Evolutionary conservation across 1,140 invertebrate genomes (phyloP).

Genomic region (Drosophila nikananu): DNA sequence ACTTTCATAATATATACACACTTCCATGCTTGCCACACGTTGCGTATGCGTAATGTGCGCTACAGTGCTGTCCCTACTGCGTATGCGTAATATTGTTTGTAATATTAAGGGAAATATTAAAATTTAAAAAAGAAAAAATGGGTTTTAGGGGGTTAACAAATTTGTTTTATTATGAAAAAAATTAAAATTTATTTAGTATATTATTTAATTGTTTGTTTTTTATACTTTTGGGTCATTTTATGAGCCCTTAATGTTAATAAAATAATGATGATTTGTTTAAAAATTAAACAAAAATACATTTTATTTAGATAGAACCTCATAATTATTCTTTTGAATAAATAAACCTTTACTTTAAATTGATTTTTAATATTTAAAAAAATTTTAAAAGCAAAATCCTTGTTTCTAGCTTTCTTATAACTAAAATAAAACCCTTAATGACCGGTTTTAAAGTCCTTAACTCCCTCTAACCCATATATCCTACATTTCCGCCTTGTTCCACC

Average conservation of each 20-base stretch:
- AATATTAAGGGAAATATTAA: neutral
- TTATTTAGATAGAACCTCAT: neutral
- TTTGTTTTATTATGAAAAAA: too few species aligned
- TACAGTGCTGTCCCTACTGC: constrained; percentile 26
- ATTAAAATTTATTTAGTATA: too few species aligned
- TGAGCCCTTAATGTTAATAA: neutral
- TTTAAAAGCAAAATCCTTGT: neutral
- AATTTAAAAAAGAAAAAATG: neutral
- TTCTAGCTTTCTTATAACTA: neutral
- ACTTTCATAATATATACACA: constrained; percentile 55
- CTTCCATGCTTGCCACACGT: constrained; percentile 28
- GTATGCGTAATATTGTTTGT: constrained; percentile 42
- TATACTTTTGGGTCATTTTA: neutral
- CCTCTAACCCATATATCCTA: neutral
- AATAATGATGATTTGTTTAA: neutral
- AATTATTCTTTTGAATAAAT: neutral
- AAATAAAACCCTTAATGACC: too few species aligned
- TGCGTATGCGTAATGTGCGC: constrained; percentile 70
- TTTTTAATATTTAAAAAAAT: neutral
- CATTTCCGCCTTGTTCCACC: neutral
- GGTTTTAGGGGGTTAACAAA: neutral
- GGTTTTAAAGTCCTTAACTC: neutral
- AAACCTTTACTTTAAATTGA: neutral
- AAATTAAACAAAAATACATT: neutral
- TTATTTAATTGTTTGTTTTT: too few species aligned